These are phyloP conservation scores for Frieseomelitta varia DNA, from an alignment of 1,140 invertebrate species.

Conservation along the genomic window DNA sequence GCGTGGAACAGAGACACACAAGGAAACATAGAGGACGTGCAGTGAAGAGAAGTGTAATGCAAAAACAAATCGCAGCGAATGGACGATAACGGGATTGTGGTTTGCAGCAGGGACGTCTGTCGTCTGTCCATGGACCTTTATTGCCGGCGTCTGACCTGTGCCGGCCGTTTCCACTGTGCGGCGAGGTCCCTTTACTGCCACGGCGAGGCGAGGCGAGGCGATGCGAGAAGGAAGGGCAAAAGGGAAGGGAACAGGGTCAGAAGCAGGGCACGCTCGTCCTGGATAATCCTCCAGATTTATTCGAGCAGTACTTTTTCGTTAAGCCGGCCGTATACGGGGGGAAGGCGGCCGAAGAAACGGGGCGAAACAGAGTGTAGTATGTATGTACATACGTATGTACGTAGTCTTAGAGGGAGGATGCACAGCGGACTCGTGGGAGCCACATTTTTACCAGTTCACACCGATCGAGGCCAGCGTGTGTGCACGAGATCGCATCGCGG, in stretches of 20 bases:
- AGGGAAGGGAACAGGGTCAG: not conserved
- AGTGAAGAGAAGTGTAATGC: not conserved
- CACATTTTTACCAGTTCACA: conserved; percentile 57
- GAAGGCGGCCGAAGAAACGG: too few relatives aligned
- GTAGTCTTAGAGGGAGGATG: conserved; percentile 51
- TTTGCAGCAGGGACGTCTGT: not conserved
- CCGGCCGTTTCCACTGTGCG: conserved; percentile 5
- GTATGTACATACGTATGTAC: too few relatives aligned
- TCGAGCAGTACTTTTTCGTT: conserved; percentile 59
- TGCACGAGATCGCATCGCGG: conserved; percentile 30
- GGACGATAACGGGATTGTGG: conserved; percentile 18
- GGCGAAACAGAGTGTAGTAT: too few relatives aligned
- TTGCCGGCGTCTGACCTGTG: conserved; percentile 7
- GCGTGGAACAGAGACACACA: too few relatives aligned
- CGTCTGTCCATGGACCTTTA: not conserved
- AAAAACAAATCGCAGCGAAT: not conserved
- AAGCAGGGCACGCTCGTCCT: conserved; percentile 25
- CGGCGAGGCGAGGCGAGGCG: not conserved
- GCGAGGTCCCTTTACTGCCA: conserved; percentile 20
- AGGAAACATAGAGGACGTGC: too few relatives aligned
- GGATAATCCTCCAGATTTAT: conserved; percentile 66
- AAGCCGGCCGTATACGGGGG: conserved; percentile 37
- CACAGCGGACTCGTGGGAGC: conserved; percentile 55
- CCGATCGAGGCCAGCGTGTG: not conserved
- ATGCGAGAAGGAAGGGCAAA: not conserved